Percentiles rank a stretch among this genome's conserved stretches.
These are phyloP conservation scores for Drosophila nebulosa DNA, from an alignment of 1,140 invertebrate genomes.

Conservation along the genomic window DNA sequence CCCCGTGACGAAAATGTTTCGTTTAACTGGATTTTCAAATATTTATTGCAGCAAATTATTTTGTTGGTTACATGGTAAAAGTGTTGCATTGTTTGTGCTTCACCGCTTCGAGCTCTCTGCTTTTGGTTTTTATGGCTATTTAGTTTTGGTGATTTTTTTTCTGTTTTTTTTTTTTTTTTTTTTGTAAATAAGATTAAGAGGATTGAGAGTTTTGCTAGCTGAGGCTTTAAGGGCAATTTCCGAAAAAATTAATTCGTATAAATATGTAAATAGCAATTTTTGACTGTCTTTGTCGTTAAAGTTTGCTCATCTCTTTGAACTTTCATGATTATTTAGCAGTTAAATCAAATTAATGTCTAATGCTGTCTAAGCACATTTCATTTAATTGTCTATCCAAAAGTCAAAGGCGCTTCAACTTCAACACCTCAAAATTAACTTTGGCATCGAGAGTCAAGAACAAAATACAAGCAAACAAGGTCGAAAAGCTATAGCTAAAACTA, in stretches of 20 bases:
- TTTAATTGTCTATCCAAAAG: conserved; percentile 54
- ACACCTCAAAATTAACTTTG: conserved; percentile 64
- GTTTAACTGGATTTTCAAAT: conserved; percentile 78
- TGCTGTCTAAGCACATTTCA: conserved; percentile 66
- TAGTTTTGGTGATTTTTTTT: too few relatives aligned
- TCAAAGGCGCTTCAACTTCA: conserved; percentile 58
- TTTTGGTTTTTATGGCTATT: conserved; percentile 67
- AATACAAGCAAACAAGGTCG: conserved; percentile 56
- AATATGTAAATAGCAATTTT: conserved; percentile 22
- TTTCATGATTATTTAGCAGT: not conserved
- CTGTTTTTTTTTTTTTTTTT: conserved; percentile 37
- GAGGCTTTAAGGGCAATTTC: conserved; percentile 45
- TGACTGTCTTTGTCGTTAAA: not conserved
- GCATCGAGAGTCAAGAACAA: conserved; percentile 23
- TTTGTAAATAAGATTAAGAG: conserved; percentile 39
- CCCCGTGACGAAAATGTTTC: conserved; percentile 77
- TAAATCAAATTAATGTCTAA: conserved; percentile 73
- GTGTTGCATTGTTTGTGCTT: conserved; percentile 36
- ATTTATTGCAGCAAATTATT: conserved; percentile 80
- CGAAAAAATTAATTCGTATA: conserved; percentile 54
- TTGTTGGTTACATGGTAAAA: conserved; percentile 56
- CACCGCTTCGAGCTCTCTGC: not conserved
- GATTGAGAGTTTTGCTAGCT: conserved; percentile 19
- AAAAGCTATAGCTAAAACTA: conserved; percentile 39
- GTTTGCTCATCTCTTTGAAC: not conserved